A percentile compares a stretch with the other conserved stretches of the same genome.
phyloP scores from a whole-genome alignment of 2,113 vertebrate genomes.

The Saccopteryx leptura region DNA sequence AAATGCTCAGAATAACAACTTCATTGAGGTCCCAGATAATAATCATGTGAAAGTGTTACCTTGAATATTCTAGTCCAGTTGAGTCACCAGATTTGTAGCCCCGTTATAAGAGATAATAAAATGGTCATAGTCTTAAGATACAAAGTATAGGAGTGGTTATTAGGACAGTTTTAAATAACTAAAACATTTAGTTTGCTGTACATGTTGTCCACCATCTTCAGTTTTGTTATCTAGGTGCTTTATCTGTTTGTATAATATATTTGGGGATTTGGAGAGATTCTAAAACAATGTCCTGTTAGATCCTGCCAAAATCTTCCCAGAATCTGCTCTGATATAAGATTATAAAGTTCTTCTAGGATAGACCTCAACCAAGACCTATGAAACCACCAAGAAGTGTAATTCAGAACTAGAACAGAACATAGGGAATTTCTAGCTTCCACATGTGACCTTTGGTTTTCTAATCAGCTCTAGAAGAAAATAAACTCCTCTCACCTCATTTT shows the following conservation, averaged over 20 bases:
- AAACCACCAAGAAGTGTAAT: constrained; percentile 55
- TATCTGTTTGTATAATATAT: not conserved
- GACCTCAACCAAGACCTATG: constrained; percentile 49
- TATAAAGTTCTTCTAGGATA: constrained; percentile 53
- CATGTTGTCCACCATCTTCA: not conserved
- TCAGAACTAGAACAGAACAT: constrained; percentile 53
- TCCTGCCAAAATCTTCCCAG: not conserved
- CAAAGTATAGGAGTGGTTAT: not conserved
- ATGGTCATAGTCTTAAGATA: not conserved
- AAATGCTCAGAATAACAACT: not conserved
- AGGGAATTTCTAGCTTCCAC: constrained; percentile 43
- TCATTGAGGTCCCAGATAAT: not conserved
- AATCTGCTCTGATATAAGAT: constrained; percentile 58
- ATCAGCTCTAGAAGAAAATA: constrained; percentile 35
- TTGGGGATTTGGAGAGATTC: not conserved
- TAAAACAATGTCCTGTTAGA: constrained; percentile 18
- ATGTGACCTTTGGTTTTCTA: constrained; percentile 30
- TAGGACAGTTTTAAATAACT: not conserved
- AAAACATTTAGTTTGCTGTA: constrained; percentile 5
- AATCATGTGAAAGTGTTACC: fast-evolving
- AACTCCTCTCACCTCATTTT: not conserved
- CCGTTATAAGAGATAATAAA: not conserved
- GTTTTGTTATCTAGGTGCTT: not conserved
- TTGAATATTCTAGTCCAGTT: not conserved
- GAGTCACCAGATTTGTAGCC: not conserved